Conservation (phyloP, 2,888 invertebrate species). For the Tachina lurida region DNA sequence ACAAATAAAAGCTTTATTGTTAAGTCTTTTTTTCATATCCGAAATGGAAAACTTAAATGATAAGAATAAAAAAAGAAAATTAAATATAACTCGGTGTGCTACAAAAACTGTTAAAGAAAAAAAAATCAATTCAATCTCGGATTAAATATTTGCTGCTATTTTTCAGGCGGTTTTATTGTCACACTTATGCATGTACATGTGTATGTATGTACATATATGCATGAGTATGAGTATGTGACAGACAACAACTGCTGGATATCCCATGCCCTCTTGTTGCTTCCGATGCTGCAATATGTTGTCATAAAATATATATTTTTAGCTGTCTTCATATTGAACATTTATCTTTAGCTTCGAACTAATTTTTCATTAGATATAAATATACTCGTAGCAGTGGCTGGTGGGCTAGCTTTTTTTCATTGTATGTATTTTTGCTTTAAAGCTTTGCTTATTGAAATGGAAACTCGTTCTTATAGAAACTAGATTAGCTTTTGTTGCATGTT, state of each 20-base stretch:
- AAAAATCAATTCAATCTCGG: constrained; percentile 53
- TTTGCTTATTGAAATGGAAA: constrained; percentile 72
- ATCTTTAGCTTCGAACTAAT: constrained; percentile 48
- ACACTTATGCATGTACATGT: constrained; percentile 16
- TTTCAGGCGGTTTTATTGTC: constrained; percentile 52
- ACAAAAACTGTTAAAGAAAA: constrained; percentile 22
- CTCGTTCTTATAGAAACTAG: constrained; percentile 51
- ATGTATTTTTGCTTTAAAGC: constrained; percentile 43
- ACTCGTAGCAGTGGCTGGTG: constrained; percentile 29
- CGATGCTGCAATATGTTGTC: not conserved
- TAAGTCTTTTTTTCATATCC: not conserved
- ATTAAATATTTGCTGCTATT: constrained; percentile 49
- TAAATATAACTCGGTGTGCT: constrained; percentile 33
- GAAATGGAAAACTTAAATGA: constrained; percentile 17
- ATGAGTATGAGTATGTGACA: constrained; percentile 18
- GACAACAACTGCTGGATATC: constrained; percentile 10
- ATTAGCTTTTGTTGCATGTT: constrained; percentile 38
- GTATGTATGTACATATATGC: no score
- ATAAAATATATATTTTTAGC: constrained; percentile 47
- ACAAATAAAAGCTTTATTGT: constrained; percentile 8
- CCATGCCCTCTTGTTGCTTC: not conserved
- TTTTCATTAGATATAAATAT: not conserved
- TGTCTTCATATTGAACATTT: constrained; percentile 42
- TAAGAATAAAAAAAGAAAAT: constrained; percentile 4
- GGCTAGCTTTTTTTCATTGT: constrained; percentile 45